A percentile compares a stretch with the other conserved stretches of the same genome.
phyloP scores from a whole-genome alignment of 2,888 invertebrate genomes.

The Trichogramma evanescens region DNA sequence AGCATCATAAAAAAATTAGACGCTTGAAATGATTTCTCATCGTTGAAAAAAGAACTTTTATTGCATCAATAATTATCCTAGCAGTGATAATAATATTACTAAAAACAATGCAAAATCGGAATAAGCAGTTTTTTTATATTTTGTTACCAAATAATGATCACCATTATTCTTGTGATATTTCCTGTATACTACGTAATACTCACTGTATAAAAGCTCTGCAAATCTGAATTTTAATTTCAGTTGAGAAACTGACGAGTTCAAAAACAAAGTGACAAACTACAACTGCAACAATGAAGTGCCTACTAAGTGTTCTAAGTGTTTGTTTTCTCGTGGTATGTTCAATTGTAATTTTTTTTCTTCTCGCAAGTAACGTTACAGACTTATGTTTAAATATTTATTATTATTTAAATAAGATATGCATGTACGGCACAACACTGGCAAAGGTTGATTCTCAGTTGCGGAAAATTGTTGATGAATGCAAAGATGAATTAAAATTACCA shows the following conservation, averaged over 20 bases:
- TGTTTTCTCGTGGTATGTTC: neutral
- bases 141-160: too few species aligned
- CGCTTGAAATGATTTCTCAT: too few species aligned
- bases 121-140: too few species aligned
- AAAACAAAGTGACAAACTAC: neutral
- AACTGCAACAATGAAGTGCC: neutral
- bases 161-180: too few species aligned
- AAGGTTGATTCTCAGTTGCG: neutral
- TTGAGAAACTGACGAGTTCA: neutral
- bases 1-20: too few species aligned
- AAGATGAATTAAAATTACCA: neutral
- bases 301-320: neutral
- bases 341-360: neutral
- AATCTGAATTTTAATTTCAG: neutral
- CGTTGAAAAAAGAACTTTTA: too few species aligned
- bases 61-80: too few species aligned
- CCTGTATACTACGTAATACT: too few species aligned
- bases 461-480: constrained; percentile 1
- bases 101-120: too few species aligned
- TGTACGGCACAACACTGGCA: neutral
- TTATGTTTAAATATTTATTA: neutral
- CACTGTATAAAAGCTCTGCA: too few species aligned
- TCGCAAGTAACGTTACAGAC: neutral
- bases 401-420: neutral
- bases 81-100: too few species aligned